A percentile compares a stretch with the other conserved stretches of the same genome.
Conservation (phyloP, 2,888 invertebrate genomes). For the Drosophila recens region DNA sequence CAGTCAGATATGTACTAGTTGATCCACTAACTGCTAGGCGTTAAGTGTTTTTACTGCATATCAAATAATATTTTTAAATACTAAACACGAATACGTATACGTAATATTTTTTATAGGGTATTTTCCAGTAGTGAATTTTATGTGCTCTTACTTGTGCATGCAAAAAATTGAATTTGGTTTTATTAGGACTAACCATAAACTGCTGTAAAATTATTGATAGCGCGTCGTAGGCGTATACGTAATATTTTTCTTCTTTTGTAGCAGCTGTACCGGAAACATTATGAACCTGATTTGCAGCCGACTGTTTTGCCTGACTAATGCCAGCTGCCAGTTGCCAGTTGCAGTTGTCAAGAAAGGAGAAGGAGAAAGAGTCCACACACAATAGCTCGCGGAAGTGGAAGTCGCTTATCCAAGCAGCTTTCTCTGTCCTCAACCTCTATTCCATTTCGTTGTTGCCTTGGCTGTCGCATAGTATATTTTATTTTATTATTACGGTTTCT, state of each 20-base stretch:
- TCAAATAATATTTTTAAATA: no score
- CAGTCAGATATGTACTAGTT: not conserved
- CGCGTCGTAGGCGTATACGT: slow-evolving; percentile 65
- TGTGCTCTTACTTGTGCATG: slow-evolving; percentile 8
- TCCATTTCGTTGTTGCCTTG: slow-evolving; percentile 22
- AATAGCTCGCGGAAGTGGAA: slow-evolving; percentile 56
- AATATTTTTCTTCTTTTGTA: slow-evolving; percentile 35
- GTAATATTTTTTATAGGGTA: slow-evolving; percentile 1
- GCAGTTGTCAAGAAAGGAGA: slow-evolving; percentile 46
- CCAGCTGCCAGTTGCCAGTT: slow-evolving; percentile 59
- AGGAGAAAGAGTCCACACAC: slow-evolving; percentile 29
- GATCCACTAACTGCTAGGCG: not conserved
- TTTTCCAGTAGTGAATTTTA: not conserved
- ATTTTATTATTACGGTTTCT: slow-evolving; percentile 55
- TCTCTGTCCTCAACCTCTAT: not conserved
- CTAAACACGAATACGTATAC: not conserved
- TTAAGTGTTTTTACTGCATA: no score
- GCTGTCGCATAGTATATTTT: slow-evolving; percentile 54
- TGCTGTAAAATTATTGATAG: slow-evolving; percentile 65
- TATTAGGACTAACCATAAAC: slow-evolving; percentile 43
- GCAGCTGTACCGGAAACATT: slow-evolving; percentile 61
- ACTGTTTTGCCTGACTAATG: slow-evolving; percentile 23
- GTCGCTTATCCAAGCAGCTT: slow-evolving; percentile 64
- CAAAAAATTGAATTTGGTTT: slow-evolving; percentile 59
- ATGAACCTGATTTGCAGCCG: slow-evolving; percentile 60